Conservation (phyloP, 1,140 invertebrate species). For the Heliothis virescens region DNA sequence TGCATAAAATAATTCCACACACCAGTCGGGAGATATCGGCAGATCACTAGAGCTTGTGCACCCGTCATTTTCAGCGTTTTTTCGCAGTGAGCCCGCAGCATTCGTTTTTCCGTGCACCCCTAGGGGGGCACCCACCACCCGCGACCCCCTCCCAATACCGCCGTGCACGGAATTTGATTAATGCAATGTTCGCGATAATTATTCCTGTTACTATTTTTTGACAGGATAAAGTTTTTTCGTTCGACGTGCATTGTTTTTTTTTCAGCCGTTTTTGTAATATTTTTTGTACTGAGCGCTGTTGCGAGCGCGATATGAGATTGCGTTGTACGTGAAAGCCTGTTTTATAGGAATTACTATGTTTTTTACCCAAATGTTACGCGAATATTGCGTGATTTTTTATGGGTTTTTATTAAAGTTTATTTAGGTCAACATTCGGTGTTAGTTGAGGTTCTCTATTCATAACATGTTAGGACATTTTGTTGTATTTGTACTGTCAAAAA, state of each 20-base stretch:
- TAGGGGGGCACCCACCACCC: slow-evolving; percentile 46
- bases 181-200: slow-evolving; percentile 86
- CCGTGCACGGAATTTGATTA: slow-evolving; percentile 84
- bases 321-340: slow-evolving; percentile 19
- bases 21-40: slow-evolving; percentile 42
- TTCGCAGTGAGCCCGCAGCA: slow-evolving; percentile 78
- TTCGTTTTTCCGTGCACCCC: slow-evolving; percentile 73
- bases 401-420: background rate
- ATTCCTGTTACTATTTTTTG: slow-evolving; percentile 86
- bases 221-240: slow-evolving; percentile 78
- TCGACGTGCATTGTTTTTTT: slow-evolving; percentile 59
- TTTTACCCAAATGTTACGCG: background rate
- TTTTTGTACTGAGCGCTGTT: slow-evolving; percentile 25
- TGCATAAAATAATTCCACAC: background rate
- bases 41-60: slow-evolving; percentile 49
- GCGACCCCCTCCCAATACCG: slow-evolving; percentile 65
- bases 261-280: slow-evolving; percentile 50
- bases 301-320: slow-evolving; percentile 32
- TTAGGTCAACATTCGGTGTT: slow-evolving; percentile 8
- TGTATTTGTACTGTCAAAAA: background rate
- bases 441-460: background rate
- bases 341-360: slow-evolving; percentile 38
- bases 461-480: no score
- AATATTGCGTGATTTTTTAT: slow-evolving; percentile 6
- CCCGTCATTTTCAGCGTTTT: slow-evolving; percentile 74